phyloP scores from a whole-genome alignment of 2,797 vertebrate species.

The Acridotheres tristis region DNA sequence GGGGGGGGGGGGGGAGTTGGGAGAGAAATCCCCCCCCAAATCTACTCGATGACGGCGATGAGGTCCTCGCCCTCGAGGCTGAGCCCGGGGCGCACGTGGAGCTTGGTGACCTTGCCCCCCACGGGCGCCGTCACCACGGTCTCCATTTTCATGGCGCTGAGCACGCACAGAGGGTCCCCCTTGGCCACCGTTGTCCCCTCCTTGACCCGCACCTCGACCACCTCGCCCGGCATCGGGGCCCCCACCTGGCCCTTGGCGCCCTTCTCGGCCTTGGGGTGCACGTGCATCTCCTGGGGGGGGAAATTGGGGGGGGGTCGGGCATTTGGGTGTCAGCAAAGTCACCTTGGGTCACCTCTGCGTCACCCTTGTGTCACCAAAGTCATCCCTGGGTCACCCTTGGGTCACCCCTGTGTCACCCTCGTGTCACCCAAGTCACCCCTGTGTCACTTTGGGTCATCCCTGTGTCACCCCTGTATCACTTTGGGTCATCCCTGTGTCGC shows the following conservation, averaged over 20 bases:
- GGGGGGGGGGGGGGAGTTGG: neutral
- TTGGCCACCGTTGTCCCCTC: neutral
- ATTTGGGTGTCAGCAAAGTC: too few species aligned
- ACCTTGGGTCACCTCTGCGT: too few species aligned
- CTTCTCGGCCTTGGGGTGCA: neutral
- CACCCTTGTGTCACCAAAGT: too few species aligned
- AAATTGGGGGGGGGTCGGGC: neutral
- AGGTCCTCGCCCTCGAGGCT: conserved; percentile 92
- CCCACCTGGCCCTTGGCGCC: neutral
- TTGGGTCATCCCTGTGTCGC: too few species aligned
- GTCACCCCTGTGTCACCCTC: too few species aligned
- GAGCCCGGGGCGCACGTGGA: conserved; percentile 82
- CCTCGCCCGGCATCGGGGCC: neutral
- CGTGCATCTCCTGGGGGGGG: neutral
- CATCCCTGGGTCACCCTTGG: too few species aligned
- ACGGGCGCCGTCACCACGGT: conserved; percentile 91
- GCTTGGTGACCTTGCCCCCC: conserved; percentile 80
- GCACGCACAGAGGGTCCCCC: conserved; percentile 91
- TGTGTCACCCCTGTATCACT: too few species aligned
- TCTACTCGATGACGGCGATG: conserved; percentile 85
- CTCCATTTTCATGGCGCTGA: conserved; percentile 98
- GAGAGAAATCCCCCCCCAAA: too few species aligned
- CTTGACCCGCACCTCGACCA: neutral
- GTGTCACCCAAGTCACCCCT: too few species aligned
- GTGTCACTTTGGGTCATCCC: too few species aligned